phyloP scores from a whole-genome alignment of 2,888 invertebrate genomes.

The Cyrtodaria siliqua region DNA sequence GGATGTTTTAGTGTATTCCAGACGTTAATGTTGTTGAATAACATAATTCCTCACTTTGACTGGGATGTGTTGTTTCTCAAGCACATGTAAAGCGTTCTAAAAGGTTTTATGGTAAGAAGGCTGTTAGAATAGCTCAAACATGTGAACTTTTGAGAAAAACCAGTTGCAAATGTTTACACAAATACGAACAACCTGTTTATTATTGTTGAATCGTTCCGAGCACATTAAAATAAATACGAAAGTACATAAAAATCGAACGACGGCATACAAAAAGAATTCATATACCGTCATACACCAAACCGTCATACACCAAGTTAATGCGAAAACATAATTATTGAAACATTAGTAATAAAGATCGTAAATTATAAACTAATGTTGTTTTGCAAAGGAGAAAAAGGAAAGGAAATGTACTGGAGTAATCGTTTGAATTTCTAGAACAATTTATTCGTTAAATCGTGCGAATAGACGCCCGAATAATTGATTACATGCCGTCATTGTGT shows the following conservation, averaged over 20 bases:
- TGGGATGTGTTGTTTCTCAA: too few relatives aligned
- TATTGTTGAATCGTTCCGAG: neutral
- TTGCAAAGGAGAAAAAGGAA: neutral
- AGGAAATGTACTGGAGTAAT: conserved; percentile 5
- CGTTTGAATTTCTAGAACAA: conserved; percentile 6
- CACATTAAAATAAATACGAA: conserved; percentile 12
- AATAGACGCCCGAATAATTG: conserved; percentile 43
- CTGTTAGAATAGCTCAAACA: conserved; percentile 1
- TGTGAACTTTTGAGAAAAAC: conserved; percentile 4
- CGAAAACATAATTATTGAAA: neutral
- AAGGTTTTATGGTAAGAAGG: too few relatives aligned
- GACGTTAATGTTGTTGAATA: too few relatives aligned
- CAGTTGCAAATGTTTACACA: conserved; percentile 8
- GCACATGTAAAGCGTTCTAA: too few relatives aligned
- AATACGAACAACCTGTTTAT: neutral
- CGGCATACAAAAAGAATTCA: too few relatives aligned
- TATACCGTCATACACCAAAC: too few relatives aligned
- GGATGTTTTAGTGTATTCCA: too few relatives aligned
- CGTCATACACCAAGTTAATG: neutral
- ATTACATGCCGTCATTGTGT: conserved; percentile 14
- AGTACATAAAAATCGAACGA: neutral
- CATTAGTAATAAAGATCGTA: neutral
- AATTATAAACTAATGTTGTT: conserved; percentile 9
- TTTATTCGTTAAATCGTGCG: conserved; percentile 46
- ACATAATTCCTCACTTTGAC: too few relatives aligned